phyloP scores from a whole-genome alignment of 1,140 invertebrate genomes.

The Mesaphorura yosii region DNA sequence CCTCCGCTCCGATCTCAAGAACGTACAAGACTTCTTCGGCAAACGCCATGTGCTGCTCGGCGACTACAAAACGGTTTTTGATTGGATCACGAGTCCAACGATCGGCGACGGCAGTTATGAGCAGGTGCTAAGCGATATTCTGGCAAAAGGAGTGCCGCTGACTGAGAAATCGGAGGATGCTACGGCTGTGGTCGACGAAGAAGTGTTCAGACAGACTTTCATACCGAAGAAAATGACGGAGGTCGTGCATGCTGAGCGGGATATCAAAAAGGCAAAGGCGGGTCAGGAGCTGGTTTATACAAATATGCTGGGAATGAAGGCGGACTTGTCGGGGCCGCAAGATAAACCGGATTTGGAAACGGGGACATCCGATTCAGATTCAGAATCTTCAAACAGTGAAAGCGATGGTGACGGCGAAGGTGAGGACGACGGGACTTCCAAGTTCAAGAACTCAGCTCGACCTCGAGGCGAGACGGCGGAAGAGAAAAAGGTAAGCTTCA shows the following conservation, averaged over 20 bases:
- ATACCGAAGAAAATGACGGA: conserved; percentile 91
- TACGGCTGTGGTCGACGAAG: conserved; percentile 53
- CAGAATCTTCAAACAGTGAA: conserved; percentile 34
- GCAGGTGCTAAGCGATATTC: conserved; percentile 57
- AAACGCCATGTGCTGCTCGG: conserved; percentile 79
- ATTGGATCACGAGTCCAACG: conserved; percentile 85
- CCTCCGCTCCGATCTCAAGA: conserved; percentile 85
- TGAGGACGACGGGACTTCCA: too few relatives aligned
- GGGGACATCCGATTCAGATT: conserved; percentile 37
- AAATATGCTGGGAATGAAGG: conserved; percentile 69
- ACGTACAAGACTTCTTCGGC: conserved; percentile 85
- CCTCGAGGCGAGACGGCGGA: conserved; percentile 77
- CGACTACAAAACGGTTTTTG: conserved; percentile 82
- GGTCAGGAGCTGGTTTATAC: conserved; percentile 67
- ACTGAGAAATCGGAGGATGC: conserved; percentile 48
- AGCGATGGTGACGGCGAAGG: conserved; percentile 34
- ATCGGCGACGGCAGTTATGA: conserved; percentile 75
- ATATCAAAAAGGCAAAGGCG: conserved; percentile 64
- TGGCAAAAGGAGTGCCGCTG: conserved; percentile 50
- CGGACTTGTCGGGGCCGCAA: conserved; percentile 58
- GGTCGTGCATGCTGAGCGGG: conserved; percentile 80
- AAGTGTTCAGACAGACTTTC: conserved; percentile 87
- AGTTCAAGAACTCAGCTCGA: conserved; percentile 55
- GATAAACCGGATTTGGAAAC: conserved; percentile 21
- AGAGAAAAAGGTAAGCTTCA: conserved; percentile 57